Percentiles rank a stretch among this genome's conserved stretches.
These are phyloP conservation scores for Ctenopoma kingsleyae DNA, from an alignment of 2,797 vertebrate genomes.

Conservation along the genomic window DNA sequence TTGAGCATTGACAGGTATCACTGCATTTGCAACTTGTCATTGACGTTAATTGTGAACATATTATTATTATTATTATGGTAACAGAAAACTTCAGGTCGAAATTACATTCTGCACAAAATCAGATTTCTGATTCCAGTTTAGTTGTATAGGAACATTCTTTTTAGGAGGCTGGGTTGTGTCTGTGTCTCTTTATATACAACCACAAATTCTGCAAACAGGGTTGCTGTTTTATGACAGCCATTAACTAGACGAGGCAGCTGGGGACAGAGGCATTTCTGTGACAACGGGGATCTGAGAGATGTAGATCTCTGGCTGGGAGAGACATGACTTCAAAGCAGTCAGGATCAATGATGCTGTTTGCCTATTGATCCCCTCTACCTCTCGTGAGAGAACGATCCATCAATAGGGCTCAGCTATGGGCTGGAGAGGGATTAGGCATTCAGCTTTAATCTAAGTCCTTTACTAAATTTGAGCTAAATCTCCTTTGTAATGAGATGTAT, in stretches of 20 bases:
- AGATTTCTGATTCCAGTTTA: no score
- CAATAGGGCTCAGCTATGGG: conserved; percentile 73
- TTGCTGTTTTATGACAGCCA: conserved; percentile 63
- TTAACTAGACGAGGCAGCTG: conserved; percentile 62
- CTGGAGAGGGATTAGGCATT: conserved; percentile 74
- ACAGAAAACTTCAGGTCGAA: no score
- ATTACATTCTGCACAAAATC: no score
- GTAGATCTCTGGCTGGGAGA: conserved; percentile 74
- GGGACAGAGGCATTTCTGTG: conserved; percentile 38
- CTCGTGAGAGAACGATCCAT: conserved; percentile 64
- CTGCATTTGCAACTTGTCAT: no score
- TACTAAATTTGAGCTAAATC: conserved; percentile 71
- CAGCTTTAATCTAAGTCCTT: conserved; percentile 73
- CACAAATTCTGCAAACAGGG: conserved; percentile 50
- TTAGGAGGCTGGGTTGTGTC: no score
- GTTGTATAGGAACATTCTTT: no score
- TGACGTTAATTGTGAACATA: no score
- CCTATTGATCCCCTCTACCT: conserved; percentile 75
- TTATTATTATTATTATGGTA: no score
- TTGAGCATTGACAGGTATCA: no score
- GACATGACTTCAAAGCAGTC: conserved; percentile 81
- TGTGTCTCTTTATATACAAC: conserved; percentile 6
- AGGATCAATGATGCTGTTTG: conserved; percentile 82
- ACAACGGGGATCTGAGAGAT: conserved; percentile 62
- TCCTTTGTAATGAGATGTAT: conserved; percentile 69